These are phyloP conservation scores for Serranus cabrilla DNA, from an alignment of 2,797 vertebrate species.

Conservation along the genomic window DNA sequence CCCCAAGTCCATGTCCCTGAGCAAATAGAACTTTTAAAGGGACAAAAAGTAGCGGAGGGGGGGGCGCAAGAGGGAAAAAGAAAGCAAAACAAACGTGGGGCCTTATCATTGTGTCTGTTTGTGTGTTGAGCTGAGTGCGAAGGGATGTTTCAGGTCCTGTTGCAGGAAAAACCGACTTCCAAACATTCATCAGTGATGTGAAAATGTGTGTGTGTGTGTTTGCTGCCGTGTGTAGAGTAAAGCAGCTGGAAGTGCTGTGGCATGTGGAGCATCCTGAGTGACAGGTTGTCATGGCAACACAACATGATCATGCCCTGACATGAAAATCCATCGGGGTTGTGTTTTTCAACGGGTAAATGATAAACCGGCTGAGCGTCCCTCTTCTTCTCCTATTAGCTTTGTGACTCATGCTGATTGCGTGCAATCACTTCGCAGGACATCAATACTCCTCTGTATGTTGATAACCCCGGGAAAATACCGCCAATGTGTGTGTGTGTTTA, in stretches of 20 bases:
- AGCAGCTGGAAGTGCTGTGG: conserved; percentile 37
- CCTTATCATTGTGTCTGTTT: conserved; percentile 44
- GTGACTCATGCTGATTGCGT: conserved; percentile 62
- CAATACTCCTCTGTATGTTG: conserved; percentile 46
- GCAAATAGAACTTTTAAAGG: too few species aligned
- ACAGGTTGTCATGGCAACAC: conserved; percentile 71
- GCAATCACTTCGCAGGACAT: conserved; percentile 61
- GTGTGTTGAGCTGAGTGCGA: conserved; percentile 42
- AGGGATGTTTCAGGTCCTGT: conserved; percentile 70
- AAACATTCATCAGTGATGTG: conserved; percentile 73
- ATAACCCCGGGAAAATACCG: conserved; percentile 31
- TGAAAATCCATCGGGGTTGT: conserved; percentile 54
- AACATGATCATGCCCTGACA: conserved; percentile 54
- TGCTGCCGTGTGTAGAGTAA: conserved; percentile 6
- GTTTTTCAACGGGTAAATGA: conserved; percentile 65
- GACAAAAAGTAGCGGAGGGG: too few species aligned
- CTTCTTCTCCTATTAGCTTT: conserved; percentile 21
- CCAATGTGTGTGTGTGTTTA: conserved; percentile 35
- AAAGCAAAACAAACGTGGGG: conserved; percentile 42
- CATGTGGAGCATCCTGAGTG: conserved; percentile 63
- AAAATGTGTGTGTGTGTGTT: conserved; percentile 29
- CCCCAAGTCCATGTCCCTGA: too few species aligned
- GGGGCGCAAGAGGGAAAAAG: conserved; percentile 17
- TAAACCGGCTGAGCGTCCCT: conserved; percentile 32
- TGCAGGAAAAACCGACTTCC: conserved; percentile 66